Percentiles rank a stretch among this genome's conserved stretches.
phyloP scores from a whole-genome alignment of 2,888 invertebrate species.

The Nebria salina region DNA sequence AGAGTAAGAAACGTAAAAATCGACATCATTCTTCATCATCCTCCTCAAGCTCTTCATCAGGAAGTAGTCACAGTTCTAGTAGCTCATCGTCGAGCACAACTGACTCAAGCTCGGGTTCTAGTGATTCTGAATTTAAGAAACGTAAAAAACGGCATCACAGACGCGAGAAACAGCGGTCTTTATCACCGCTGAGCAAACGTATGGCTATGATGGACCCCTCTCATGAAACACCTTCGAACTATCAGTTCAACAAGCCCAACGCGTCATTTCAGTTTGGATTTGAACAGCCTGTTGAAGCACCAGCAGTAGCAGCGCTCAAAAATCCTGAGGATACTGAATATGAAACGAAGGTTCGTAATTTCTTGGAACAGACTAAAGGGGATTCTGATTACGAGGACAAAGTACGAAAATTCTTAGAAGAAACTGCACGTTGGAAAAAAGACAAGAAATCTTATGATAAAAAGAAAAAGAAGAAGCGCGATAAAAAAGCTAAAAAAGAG shows the following conservation, averaged over 20 bases:
- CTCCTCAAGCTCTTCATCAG: constrained; percentile 62
- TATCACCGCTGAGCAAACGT: constrained; percentile 84
- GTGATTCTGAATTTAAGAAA: constrained; percentile 68
- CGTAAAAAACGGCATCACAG: constrained; percentile 68
- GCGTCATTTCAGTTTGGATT: constrained; percentile 65
- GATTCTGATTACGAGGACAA: constrained; percentile 87
- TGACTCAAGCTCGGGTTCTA: constrained; percentile 75
- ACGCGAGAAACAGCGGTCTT: constrained; percentile 74
- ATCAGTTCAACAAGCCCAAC: constrained; percentile 78
- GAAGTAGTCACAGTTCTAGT: constrained; percentile 68
- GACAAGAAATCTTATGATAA: constrained; percentile 73
- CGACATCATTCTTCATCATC: constrained; percentile 68
- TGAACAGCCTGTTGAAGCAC: constrained; percentile 63
- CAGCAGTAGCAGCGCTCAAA: constrained; percentile 58
- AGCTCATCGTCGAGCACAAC: constrained; percentile 65
- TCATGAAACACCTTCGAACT: constrained; percentile 65
- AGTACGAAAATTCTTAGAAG: constrained; percentile 86
- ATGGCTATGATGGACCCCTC: constrained; percentile 78
- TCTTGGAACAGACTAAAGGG: constrained; percentile 78
- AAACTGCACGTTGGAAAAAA: constrained; percentile 81
- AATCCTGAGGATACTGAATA: constrained; percentile 70
- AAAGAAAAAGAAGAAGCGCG: constrained; percentile 69
- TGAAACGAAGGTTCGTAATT: constrained; percentile 76
- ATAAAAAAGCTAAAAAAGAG: constrained; percentile 74
- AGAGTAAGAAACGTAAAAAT: constrained; percentile 71